Conservation (phyloP, 1,140 invertebrate species). For the Heliconius nattereri region DNA sequence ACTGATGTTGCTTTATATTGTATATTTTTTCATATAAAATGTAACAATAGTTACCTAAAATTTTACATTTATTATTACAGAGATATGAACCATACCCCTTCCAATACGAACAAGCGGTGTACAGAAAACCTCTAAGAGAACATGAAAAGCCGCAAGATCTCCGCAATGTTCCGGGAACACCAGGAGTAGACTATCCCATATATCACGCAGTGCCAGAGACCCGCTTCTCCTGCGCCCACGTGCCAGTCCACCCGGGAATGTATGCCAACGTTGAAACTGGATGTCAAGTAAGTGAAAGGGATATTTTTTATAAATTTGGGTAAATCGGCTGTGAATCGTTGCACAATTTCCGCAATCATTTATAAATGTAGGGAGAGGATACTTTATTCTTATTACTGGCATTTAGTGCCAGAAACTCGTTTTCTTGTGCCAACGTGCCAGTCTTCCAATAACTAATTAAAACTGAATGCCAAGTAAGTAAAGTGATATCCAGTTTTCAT, state of each 20-base stretch:
- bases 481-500: too few species aligned
- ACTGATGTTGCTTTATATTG: too few species aligned
- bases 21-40: too few species aligned
- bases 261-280: slow-evolving; percentile 93
- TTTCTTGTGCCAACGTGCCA: too few species aligned
- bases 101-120: slow-evolving; percentile 61
- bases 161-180: slow-evolving; percentile 88
- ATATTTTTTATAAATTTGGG: background rate
- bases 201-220: slow-evolving; percentile 89
- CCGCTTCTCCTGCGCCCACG: slow-evolving; percentile 88
- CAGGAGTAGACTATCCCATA: slow-evolving; percentile 90
- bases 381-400: too few species aligned
- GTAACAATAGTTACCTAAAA: background rate
- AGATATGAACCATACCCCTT: slow-evolving; percentile 63
- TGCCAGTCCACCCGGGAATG: slow-evolving; percentile 90
- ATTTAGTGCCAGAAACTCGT: too few species aligned
- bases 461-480: too few species aligned
- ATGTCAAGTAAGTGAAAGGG: slow-evolving; percentile 85
- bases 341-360: too few species aligned
- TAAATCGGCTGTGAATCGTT: too few species aligned
- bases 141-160: slow-evolving; percentile 88
- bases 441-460: too few species aligned
- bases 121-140: slow-evolving; percentile 71
- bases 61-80: slow-evolving; percentile 45
- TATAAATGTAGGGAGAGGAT: too few species aligned